A percentile compares a stretch with the other conserved stretches of the same genome.
These are phyloP conservation scores for Gallinago undulata DNA, from an alignment of 2,113 vertebrate species.

Conservation along the genomic window DNA sequence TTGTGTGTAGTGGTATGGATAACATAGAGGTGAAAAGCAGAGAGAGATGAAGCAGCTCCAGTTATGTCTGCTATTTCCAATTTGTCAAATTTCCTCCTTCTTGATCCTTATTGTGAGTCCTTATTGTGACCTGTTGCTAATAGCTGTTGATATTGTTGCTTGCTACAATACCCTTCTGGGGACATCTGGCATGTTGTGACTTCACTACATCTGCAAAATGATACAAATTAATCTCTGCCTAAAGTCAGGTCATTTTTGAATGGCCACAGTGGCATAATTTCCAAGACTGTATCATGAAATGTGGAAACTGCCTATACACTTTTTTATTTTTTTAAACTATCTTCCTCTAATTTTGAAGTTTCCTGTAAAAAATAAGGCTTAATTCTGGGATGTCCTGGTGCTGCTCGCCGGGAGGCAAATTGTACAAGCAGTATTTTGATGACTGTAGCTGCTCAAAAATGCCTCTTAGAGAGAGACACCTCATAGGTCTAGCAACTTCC, in stretches of 20 bases:
- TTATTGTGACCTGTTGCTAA: not conserved
- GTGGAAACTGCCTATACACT: not conserved
- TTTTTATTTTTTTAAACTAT: not conserved
- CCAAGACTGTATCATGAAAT: not conserved
- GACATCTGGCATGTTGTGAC: not conserved
- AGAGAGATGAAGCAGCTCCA: not conserved
- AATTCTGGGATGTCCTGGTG: not conserved
- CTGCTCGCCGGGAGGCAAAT: not conserved
- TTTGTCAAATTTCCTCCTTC: not conserved
- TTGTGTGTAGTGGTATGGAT: not conserved
- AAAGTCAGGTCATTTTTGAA: not conserved
- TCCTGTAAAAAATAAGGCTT: not conserved
- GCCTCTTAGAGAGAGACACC: not conserved
- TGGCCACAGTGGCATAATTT: not conserved
- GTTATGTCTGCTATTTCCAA: not conserved
- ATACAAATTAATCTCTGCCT: not conserved
- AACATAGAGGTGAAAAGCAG: not conserved
- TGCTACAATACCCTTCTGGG: not conserved
- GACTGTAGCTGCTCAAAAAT: not conserved
- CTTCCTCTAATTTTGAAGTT: not conserved
- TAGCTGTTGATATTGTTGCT: not conserved
- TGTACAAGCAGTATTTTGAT: not conserved
- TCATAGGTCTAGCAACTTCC: not conserved
- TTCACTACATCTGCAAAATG: not conserved
- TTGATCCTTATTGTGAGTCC: not conserved